phyloP scores from a whole-genome alignment of 2,797 vertebrate genomes.

The Micropoecilia bifurca region DNA sequence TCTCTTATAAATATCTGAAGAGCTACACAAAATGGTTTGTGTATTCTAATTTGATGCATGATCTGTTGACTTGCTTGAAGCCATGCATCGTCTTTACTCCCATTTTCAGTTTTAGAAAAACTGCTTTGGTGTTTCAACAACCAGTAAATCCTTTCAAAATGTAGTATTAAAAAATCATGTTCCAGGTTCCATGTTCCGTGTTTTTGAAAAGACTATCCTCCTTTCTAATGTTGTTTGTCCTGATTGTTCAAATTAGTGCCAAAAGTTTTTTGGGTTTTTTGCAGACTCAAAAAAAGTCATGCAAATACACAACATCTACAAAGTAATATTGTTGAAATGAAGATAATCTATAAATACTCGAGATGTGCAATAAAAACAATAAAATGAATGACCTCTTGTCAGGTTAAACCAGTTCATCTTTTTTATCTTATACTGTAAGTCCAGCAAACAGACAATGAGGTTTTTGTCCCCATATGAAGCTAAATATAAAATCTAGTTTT shows the following conservation, averaged over 20 bases:
- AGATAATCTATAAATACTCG: not conserved
- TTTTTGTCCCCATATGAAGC: not conserved
- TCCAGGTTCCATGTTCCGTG: too few species aligned
- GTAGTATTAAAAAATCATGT: not conserved
- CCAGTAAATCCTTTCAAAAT: not conserved
- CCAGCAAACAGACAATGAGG: not conserved
- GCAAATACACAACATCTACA: not conserved
- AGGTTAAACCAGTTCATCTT: not conserved
- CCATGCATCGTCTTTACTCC: not conserved
- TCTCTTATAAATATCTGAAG: not conserved
- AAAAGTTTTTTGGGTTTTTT: not conserved
- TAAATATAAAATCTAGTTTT: not conserved
- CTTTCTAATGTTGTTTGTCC: not conserved
- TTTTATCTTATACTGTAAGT: not conserved
- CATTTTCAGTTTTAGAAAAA: not conserved
- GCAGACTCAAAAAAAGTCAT: not conserved
- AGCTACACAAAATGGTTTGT: not conserved
- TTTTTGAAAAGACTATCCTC: not conserved
- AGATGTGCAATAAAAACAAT: not conserved
- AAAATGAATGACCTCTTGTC: not conserved
- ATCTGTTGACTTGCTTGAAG: not conserved
- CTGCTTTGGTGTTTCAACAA: not conserved
- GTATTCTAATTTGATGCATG: not conserved
- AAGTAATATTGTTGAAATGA: not conserved
- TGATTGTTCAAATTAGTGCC: not conserved